Evolutionary conservation across 2,888 invertebrate species (phyloP).

Genomic region (Nymphalis c-album): DNA sequence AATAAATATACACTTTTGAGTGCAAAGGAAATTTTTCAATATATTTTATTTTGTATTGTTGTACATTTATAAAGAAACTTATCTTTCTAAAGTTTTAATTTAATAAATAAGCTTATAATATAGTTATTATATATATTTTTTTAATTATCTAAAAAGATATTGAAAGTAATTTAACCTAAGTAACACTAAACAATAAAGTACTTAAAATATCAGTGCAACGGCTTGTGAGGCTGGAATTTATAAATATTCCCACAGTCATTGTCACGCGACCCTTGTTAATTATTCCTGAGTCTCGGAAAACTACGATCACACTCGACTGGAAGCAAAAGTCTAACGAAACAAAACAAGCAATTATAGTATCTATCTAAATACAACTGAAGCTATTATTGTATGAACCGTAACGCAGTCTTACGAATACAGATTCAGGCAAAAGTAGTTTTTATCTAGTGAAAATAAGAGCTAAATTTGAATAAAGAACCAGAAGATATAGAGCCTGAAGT

Average conservation of each 20-base stretch:
- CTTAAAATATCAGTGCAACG: neutral
- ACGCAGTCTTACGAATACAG: neutral
- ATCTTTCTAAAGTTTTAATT: too few species aligned
- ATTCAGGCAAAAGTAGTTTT: neutral
- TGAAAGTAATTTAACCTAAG: neutral
- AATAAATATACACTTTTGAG: too few species aligned
- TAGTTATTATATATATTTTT: too few species aligned
- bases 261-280: constrained; percentile 35
- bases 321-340: constrained; percentile 21
- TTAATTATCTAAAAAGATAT: too few species aligned
- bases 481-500: constrained; percentile 26
- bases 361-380: neutral
- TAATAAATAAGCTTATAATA: too few species aligned
- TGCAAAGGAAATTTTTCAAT: too few species aligned
- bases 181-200: constrained; percentile 3
- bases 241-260: constrained; percentile 30
- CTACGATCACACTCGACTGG: constrained; percentile 21
- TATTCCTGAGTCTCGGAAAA: constrained; percentile 31
- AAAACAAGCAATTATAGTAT: neutral
- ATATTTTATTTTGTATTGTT: too few species aligned
- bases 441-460: neutral
- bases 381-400: neutral
- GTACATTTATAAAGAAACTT: too few species aligned
- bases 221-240: constrained; percentile 12
- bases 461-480: neutral